A percentile compares a stretch with the other conserved stretches of the same genome.
Conservation (phyloP, 2,888 invertebrate species). For the Agrotis clavis region DNA sequence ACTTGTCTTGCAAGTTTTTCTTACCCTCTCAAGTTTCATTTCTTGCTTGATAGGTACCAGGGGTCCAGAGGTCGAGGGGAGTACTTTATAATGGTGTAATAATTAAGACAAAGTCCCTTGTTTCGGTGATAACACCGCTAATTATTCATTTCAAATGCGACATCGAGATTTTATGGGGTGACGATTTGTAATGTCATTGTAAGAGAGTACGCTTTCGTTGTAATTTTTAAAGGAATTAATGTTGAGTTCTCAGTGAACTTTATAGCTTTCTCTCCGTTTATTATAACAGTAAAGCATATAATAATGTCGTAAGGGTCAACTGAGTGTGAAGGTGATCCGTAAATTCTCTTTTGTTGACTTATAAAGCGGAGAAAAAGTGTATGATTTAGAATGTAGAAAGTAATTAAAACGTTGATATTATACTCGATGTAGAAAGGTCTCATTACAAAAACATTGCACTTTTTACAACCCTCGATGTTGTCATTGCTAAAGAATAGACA, state of each 20-base stretch:
- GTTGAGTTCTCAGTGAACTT: slow-evolving; percentile 43
- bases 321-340: slow-evolving; percentile 42
- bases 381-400: not conserved
- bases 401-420: not conserved
- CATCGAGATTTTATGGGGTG: slow-evolving; percentile 85
- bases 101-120: slow-evolving; percentile 89
- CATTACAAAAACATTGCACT: not conserved
- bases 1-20: slow-evolving; percentile 84
- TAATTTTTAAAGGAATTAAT: slow-evolving; percentile 63
- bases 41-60: slow-evolving; percentile 73
- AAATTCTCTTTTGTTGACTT: slow-evolving; percentile 45
- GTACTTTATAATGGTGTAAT: slow-evolving; percentile 87
- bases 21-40: slow-evolving; percentile 82
- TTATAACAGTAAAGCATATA: slow-evolving; percentile 40
- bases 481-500: not conserved
- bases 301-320: slow-evolving; percentile 54
- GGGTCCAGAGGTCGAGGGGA: slow-evolving; percentile 81
- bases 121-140: slow-evolving; percentile 83
- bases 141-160: slow-evolving; percentile 86
- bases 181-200: slow-evolving; percentile 80
- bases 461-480: not conserved
- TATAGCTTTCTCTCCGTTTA: slow-evolving; percentile 55
- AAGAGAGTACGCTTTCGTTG: slow-evolving; percentile 52
- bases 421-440: too few relatives aligned
- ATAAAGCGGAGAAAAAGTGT: not conserved